Evolutionary conservation across 2,888 invertebrate genomes (phyloP).

Genomic region (Zeuzera pyrina): DNA sequence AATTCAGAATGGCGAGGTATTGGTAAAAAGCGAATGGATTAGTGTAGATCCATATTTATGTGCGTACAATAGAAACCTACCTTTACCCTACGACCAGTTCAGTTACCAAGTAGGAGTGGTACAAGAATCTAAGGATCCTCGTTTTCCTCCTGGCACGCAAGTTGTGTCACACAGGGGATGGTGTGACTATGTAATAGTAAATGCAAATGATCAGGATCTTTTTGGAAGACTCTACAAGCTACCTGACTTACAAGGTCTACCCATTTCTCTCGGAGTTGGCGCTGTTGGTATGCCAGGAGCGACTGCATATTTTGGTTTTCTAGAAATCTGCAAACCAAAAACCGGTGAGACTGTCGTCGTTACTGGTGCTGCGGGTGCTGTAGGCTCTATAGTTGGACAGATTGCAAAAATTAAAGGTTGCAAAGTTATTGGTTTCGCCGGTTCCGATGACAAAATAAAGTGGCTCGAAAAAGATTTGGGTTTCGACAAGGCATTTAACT

Average conservation of each 20-base stretch:
- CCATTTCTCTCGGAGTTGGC: slow-evolving; percentile 73
- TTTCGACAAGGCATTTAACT: slow-evolving; percentile 81
- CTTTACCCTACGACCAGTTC: slow-evolving; percentile 34
- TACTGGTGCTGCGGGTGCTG: slow-evolving; percentile 82
- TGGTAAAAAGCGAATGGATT: slow-evolving; percentile 32
- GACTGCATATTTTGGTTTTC: slow-evolving; percentile 80
- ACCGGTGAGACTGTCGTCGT: slow-evolving; percentile 80
- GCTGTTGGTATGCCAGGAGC: slow-evolving; percentile 79
- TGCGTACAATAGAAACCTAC: slow-evolving; percentile 17
- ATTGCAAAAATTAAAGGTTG: slow-evolving; percentile 80
- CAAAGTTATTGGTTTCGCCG: slow-evolving; percentile 79
- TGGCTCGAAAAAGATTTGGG: slow-evolving; percentile 76
- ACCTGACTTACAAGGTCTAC: slow-evolving; percentile 63
- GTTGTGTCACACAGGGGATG: slow-evolving; percentile 77
- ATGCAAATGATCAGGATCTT: neutral
- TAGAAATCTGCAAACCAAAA: slow-evolving; percentile 78
- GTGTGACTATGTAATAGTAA: slow-evolving; percentile 64
- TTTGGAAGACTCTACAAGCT: slow-evolving; percentile 29
- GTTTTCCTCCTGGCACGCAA: slow-evolving; percentile 74
- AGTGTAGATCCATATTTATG: slow-evolving; percentile 36
- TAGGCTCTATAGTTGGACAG: slow-evolving; percentile 82
- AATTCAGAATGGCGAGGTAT: slow-evolving; percentile 65
- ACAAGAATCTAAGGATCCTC: slow-evolving; percentile 72
- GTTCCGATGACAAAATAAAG: slow-evolving; percentile 78
- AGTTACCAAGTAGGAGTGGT: slow-evolving; percentile 47